Evolutionary conservation across 2,113 vertebrate genomes (phyloP).

Genomic region (Campylomormyrus tamandua): DNA sequence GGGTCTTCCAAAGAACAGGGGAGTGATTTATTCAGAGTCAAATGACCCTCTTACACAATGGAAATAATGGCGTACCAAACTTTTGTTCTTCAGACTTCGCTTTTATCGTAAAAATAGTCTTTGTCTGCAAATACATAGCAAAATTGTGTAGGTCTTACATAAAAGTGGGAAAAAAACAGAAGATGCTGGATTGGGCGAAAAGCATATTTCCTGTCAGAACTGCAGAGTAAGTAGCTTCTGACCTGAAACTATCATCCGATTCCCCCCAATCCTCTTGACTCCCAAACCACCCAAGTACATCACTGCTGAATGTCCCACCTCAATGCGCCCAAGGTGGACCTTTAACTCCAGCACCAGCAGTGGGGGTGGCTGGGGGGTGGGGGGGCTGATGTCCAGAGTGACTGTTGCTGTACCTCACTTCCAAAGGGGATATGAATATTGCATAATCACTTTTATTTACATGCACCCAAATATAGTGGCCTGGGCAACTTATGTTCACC

Average conservation of each 20-base stretch:
- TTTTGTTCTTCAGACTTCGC: not conserved
- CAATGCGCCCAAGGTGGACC: not conserved
- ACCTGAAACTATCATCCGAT: not conserved
- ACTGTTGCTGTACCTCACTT: not conserved
- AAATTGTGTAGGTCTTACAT: not conserved
- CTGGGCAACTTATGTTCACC: not conserved
- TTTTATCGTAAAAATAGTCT: not conserved
- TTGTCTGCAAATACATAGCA: not conserved
- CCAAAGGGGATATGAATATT: not conserved
- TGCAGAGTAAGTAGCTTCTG: not conserved
- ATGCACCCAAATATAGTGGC: not conserved
- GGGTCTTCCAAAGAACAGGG: not conserved
- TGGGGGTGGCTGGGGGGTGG: not conserved
- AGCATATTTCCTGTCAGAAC: not conserved
- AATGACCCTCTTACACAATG: not conserved
- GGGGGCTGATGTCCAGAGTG: not conserved
- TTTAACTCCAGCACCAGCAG: not conserved
- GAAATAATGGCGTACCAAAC: not conserved
- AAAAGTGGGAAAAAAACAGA: not conserved
- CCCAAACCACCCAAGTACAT: not conserved
- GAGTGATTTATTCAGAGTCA: not conserved
- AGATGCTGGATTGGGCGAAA: not conserved
- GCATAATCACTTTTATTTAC: not conserved
- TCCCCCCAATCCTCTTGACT: not conserved
- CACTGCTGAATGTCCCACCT: not conserved